These are phyloP conservation scores for Eueides isabella DNA, from an alignment of 1,140 invertebrate species.

Conservation along the genomic window DNA sequence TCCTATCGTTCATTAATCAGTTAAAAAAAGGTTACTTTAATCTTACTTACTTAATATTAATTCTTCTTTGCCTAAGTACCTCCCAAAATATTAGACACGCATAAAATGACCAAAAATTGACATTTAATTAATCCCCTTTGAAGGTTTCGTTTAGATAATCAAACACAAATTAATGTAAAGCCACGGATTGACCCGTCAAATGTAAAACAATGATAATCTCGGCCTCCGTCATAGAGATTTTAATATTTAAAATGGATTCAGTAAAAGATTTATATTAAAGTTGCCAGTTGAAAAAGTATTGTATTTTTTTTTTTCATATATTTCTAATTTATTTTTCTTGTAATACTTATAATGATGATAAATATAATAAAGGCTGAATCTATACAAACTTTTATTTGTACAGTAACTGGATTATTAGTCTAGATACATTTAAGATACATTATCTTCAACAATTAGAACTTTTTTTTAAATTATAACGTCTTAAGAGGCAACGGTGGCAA, in stretches of 20 bases:
- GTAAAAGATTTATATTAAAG: constrained; percentile 1
- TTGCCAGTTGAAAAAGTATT: background rate
- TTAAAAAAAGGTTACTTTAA: too few relatives aligned
- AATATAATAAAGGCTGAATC: too few relatives aligned
- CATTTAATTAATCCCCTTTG: constrained; percentile 7
- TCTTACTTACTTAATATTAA: too few relatives aligned
- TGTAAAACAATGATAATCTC: constrained; percentile 13
- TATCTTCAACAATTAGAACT: too few relatives aligned
- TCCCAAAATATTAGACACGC: background rate
- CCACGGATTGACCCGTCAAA: constrained; percentile 12
- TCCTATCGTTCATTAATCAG: too few relatives aligned
- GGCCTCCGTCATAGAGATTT: background rate
- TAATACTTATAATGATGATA: too few relatives aligned
- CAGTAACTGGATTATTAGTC: too few relatives aligned
- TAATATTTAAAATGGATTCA: constrained; percentile 4
- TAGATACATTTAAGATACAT: too few relatives aligned
- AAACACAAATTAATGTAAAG: constrained; percentile 10
- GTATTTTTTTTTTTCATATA: background rate
- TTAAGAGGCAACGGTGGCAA: too few relatives aligned
- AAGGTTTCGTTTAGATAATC: background rate
- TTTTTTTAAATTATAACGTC: too few relatives aligned
- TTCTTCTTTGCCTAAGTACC: too few relatives aligned
- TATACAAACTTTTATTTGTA: too few relatives aligned
- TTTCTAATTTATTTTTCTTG: background rate
- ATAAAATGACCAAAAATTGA: background rate